phyloP scores from a whole-genome alignment of 2,888 invertebrate species.

The Eupeodes latifasciatus region DNA sequence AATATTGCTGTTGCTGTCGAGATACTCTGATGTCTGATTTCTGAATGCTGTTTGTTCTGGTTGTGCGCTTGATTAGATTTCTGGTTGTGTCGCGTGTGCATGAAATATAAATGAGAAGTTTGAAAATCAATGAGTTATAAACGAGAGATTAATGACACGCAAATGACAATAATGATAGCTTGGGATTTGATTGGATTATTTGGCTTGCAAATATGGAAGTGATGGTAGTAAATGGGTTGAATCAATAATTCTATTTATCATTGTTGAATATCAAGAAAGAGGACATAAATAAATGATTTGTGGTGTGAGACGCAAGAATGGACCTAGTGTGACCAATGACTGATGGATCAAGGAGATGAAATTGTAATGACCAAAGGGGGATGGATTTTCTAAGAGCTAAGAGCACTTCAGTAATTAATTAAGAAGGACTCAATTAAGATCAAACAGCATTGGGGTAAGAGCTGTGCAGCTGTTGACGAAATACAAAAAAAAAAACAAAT shows the following conservation, averaged over 20 bases:
- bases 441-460: too few relatives aligned
- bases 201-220: slow-evolving; percentile 3
- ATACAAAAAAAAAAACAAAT: too few relatives aligned
- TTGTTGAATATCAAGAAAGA: not conserved
- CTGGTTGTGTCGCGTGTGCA: slow-evolving; percentile 32
- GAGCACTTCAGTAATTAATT: too few relatives aligned
- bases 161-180: slow-evolving; percentile 3
- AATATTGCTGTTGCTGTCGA: not conserved
- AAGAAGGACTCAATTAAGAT: too few relatives aligned
- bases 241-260: not conserved
- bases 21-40: not conserved
- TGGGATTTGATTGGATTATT: slow-evolving; percentile 31
- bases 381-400: too few relatives aligned
- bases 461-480: too few relatives aligned
- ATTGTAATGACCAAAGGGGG: too few relatives aligned
- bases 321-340: too few relatives aligned
- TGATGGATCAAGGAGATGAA: too few relatives aligned
- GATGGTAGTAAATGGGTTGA: slow-evolving; percentile 6
- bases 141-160: slow-evolving; percentile 19
- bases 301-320: too few relatives aligned
- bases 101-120: slow-evolving; percentile 29
- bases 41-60: slow-evolving; percentile 21
- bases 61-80: slow-evolving; percentile 53
- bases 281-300: not conserved
- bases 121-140: slow-evolving; percentile 40